Conservation (phyloP, 2,113 vertebrate species). For the Labrus mixtus region DNA sequence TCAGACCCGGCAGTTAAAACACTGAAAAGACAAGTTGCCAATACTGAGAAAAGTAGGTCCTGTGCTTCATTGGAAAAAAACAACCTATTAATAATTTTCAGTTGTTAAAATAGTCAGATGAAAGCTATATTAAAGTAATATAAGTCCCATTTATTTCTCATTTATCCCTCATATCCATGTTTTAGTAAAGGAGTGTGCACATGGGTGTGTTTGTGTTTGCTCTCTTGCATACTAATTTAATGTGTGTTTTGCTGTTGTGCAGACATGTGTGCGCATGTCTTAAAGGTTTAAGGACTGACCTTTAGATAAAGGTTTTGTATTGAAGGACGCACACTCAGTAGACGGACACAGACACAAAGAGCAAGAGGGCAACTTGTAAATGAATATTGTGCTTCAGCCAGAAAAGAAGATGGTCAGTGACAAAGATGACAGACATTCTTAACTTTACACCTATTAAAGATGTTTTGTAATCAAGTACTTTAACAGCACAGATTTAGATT, state of each 20-base stretch:
- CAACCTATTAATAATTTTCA: no score
- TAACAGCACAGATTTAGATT: no score
- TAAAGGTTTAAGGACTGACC: conserved; percentile 54
- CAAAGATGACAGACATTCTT: conserved; percentile 29
- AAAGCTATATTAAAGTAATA: neutral
- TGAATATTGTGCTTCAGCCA: conserved; percentile 35
- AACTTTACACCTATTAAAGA: no score
- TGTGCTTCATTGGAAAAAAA: neutral
- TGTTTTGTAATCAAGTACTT: no score
- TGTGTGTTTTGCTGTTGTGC: conserved; percentile 2
- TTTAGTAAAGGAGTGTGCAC: neutral
- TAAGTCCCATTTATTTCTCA: neutral
- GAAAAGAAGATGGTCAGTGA: conserved; percentile 26
- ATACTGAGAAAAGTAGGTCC: neutral
- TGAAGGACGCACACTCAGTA: conserved; percentile 22
- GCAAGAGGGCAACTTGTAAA: conserved; percentile 40
- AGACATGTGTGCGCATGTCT: conserved; percentile 33
- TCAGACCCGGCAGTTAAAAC: conserved; percentile 10
- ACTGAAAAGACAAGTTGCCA: neutral
- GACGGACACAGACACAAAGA: conserved; percentile 20
- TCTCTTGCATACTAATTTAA: neutral
- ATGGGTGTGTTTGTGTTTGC: neutral
- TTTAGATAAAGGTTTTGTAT: conserved; percentile 52
- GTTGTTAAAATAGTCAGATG: no score
- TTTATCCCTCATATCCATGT: neutral